Evolutionary conservation across 2,797 vertebrate genomes (phyloP), one percentile per base, ranked within the genome.

Genomic region (Botia kubotai): DNA sequence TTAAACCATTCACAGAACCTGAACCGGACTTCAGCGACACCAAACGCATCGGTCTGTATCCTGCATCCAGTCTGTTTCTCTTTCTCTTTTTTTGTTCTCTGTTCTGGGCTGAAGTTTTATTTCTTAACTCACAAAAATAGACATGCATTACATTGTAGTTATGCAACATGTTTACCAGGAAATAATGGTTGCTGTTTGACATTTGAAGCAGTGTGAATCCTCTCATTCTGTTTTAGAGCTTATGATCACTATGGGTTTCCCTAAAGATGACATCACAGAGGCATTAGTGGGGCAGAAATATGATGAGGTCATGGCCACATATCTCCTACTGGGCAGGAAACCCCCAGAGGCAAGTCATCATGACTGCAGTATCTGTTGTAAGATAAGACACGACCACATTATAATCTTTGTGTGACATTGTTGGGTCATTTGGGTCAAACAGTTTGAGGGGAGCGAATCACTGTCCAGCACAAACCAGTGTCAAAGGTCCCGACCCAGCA

Each of bases 211-310:
- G 8, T 58, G 21, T 36, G 4, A 3, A 43, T 48, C 29, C 7
- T 48, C 52, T 52, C 1, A 4, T 12, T 55, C 19, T 80, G n/a
- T 23, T 71, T 66, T 86, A 99, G 98, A 99, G 77, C 92, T 98
- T 83, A 99, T 99, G 98, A 94, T 99, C 81, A 97, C 96, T 13
- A 99, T 99, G 98, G 97, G 97, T 69, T 99, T 97, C 91, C 95
- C 95, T 72, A 96, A 97, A 92, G 98, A 99, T 86, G 97, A 99
- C 91, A 97, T 99, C 86, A 96, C 94, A 16, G 97, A 98, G 8
- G 96, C 97, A 74, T 93, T 99, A 88, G 91, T 96, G 82, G 93
- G 88, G 87, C 97, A 98, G 89, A 99, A 98, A 89, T 99, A 98
- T 0, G 96, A 99, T 83, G 98, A 99, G 82, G 95, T 99, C 85